These are phyloP conservation scores for Melinaea marsaeus DNA, from an alignment of 2,888 invertebrate genomes.

Conservation along the genomic window DNA sequence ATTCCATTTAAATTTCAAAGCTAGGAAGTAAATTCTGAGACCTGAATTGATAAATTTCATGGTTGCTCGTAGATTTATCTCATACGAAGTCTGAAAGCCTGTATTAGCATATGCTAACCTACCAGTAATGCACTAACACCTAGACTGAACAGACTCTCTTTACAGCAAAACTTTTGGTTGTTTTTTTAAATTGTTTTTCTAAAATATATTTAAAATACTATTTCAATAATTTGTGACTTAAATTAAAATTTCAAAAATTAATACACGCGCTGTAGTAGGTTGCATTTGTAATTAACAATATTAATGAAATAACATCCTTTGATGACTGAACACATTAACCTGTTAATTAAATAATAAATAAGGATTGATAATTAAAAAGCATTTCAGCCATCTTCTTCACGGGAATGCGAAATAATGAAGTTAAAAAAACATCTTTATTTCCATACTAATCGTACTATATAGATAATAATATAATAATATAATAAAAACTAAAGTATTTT, in stretches of 20 bases:
- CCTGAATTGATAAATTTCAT: constrained; percentile 18
- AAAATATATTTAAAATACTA: not conserved
- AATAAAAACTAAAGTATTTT: too few relatives aligned
- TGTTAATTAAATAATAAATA: too few relatives aligned
- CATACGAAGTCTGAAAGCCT: constrained; percentile 21
- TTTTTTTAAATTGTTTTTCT: not conserved
- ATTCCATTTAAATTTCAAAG: constrained; percentile 26
- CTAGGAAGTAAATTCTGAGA: constrained; percentile 23
- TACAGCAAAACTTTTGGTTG: constrained; percentile 13
- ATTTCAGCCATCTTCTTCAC: too few relatives aligned
- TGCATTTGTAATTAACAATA: too few relatives aligned
- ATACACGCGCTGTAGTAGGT: too few relatives aligned
- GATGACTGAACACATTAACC: too few relatives aligned
- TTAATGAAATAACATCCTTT: too few relatives aligned
- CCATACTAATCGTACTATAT: too few relatives aligned
- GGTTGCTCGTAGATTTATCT: constrained; percentile 25
- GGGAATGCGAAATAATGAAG: too few relatives aligned
- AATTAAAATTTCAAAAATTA: not conserved
- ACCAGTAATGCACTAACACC: constrained; percentile 19
- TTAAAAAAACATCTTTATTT: too few relatives aligned
- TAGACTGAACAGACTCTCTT: constrained; percentile 15
- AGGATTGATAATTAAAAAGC: too few relatives aligned
- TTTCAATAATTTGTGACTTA: not conserved
- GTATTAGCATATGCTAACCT: constrained; percentile 31
- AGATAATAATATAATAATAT: too few relatives aligned